phyloP scores from a whole-genome alignment of 2,888 invertebrate species.

The Deilephila porcellus region DNA sequence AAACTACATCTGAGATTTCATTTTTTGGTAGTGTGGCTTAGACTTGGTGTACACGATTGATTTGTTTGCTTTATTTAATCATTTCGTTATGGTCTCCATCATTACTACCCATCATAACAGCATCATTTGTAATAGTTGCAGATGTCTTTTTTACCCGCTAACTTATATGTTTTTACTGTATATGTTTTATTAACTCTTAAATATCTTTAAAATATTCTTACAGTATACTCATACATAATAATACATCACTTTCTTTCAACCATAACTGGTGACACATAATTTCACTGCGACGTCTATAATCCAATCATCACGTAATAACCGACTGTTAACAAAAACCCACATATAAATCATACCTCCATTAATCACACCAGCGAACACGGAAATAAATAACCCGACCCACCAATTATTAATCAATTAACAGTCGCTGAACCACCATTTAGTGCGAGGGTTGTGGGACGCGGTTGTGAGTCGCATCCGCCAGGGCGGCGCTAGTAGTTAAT shows the following conservation, averaged over 20 bases:
- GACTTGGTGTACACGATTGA: background rate
- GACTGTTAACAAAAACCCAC: conserved; percentile 27
- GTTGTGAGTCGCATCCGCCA: conserved; percentile 11
- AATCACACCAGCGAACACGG: conserved; percentile 27
- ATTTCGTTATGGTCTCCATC: background rate
- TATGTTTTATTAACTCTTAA: background rate
- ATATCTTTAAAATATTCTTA: background rate
- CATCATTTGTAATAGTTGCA: too few relatives aligned
- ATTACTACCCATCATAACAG: background rate
- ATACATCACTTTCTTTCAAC: background rate
- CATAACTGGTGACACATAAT: conserved; percentile 17
- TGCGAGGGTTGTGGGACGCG: conserved; percentile 6
- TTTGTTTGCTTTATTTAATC: background rate
- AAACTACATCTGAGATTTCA: background rate
- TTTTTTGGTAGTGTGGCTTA: background rate
- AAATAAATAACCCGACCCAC: conserved; percentile 44
- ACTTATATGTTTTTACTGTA: too few relatives aligned
- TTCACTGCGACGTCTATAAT: conserved; percentile 15
- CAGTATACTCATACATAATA: too few relatives aligned
- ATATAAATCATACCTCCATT: conserved; percentile 25
- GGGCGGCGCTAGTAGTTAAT: conserved; percentile 24
- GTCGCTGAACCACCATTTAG: conserved; percentile 20
- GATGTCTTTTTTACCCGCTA: too few relatives aligned
- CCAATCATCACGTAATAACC: conserved; percentile 24
- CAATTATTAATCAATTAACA: conserved; percentile 28